Conservation (phyloP, 2,888 invertebrate genomes). For the Conus canariensis region DNA sequence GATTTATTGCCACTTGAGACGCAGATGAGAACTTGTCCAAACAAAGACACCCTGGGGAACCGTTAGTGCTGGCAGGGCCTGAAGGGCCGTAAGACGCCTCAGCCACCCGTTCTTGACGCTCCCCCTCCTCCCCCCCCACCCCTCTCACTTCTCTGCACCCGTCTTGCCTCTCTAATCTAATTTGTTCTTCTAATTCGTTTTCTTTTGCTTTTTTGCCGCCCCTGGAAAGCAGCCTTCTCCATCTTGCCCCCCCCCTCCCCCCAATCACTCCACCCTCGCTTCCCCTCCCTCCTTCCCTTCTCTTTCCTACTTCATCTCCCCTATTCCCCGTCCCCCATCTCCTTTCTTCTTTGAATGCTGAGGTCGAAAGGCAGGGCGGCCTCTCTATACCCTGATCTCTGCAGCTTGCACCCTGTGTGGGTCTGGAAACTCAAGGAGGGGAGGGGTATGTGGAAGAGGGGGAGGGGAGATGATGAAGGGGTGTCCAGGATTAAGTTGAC, state of each 20-base stretch:
- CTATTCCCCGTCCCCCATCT: background rate
- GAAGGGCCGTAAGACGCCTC: conserved; percentile 32
- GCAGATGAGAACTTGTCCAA: conserved; percentile 66
- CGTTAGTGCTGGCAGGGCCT: conserved; percentile 47
- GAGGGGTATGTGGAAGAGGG: conserved; percentile 11
- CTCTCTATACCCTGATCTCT: conserved; percentile 7
- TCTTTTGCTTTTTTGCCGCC: background rate
- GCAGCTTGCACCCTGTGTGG: conserved; percentile 36
- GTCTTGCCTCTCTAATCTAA: conserved; percentile 36
- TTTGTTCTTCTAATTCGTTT: conserved; percentile 37
- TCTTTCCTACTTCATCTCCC: background rate
- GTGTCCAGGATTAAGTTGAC: conserved; percentile 16
- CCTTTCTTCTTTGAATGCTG: background rate
- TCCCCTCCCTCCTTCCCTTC: conserved; percentile 1
- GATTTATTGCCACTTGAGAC: conserved; percentile 75
- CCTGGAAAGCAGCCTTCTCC: background rate
- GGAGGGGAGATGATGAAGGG: conserved; percentile 27
- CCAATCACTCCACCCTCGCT: background rate
- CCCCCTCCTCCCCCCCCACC: background rate
- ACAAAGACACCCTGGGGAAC: conserved; percentile 51
- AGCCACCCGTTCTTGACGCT: conserved; percentile 35
- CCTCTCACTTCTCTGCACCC: conserved; percentile 22
- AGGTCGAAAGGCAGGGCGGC: background rate
- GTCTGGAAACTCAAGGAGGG: conserved; percentile 32
- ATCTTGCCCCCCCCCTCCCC: background rate